Evolutionary conservation across 2,113 vertebrate species (phyloP), one percentile per base, ranked within the genome.

Genomic region (Rhynchopsitta pachyrhyncha): DNA sequence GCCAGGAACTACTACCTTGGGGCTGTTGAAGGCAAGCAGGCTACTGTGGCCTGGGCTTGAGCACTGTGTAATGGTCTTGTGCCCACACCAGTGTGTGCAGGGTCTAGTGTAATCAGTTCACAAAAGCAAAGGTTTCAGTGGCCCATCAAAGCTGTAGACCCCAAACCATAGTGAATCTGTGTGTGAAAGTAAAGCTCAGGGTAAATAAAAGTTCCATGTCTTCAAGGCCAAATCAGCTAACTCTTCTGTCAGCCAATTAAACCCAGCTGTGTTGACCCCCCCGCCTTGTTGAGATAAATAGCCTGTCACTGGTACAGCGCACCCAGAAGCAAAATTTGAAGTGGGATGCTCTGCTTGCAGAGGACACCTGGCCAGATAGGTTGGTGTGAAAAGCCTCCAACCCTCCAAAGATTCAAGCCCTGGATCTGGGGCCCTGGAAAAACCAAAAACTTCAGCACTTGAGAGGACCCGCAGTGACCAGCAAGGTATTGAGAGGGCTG

Each of bases 401-500:
- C 8, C 8, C 13, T 28, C 27, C 22, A 13, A 37, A 75, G 42
- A 17, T 27, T 24, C 46, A 57, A 57, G 39, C 9, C 22, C 33
- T 15, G 14, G 27, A 60, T 19, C 39, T 67, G 42, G 35, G 35
- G 9, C 25, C 25, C 29, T 69, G 49, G 31, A 70, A 66, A 24
- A 3, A 0, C 11, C 53, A 49, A 53, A 79, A 22, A 8, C 11
- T 81, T 64, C 17, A 31, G 39, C 50, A 19, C 33, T 53, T 44
- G 47, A n/a, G 35, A 37, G 31, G 62, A 41, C 35, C 16, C 0
- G 0, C 31, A 20, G 14, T 25, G n/a, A 46, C 29, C 78, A 53
- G 24, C 6, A 57, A 8, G 0, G 6, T 17, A 2, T 0, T 2
- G 31, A 81, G 22, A 39, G 42, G 9, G 9, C 52, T 66, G 29